A percentile compares a stretch with the other conserved stretches of the same genome.
phyloP scores from a whole-genome alignment of 2,797 vertebrate genomes.

The Myotis daubentonii region DNA sequence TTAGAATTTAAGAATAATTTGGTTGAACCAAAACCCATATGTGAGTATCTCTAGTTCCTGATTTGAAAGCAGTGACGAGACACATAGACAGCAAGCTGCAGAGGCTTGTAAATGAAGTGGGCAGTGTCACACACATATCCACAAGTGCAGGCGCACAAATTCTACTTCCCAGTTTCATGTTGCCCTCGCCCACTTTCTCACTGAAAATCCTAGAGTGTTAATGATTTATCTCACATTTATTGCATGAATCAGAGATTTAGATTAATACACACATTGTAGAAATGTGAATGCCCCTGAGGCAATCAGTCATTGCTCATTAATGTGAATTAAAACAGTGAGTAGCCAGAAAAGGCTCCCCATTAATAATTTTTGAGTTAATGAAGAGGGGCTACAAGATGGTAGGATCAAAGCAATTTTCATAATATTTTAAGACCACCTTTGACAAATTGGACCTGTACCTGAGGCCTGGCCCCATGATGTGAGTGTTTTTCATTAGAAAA shows the following conservation, averaged over 20 bases:
- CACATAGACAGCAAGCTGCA: neutral
- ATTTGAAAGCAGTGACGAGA: neutral
- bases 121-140: neutral
- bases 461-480: neutral
- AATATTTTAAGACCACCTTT: neutral
- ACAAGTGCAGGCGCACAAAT: accelerated
- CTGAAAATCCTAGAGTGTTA: neutral
- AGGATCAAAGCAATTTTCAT: neutral
- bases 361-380: constrained; percentile 45
- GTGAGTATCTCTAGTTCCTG: neutral
- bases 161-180: neutral
- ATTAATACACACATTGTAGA: constrained; percentile 37
- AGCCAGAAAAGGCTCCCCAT: constrained; percentile 29
- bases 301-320: constrained; percentile 31
- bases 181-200: neutral
- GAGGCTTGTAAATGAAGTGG: neutral
- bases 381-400: neutral
- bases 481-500: neutral
- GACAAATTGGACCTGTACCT: neutral
- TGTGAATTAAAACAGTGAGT: constrained; percentile 35
- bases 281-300: neutral
- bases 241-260: constrained; percentile 21
- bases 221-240: neutral
- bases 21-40: neutral
- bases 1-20: neutral